Evolutionary conservation across 2,113 vertebrate genomes (phyloP), one percentile per base, ranked within the genome.

Genomic region (Ploceus nigricollis): DNA sequence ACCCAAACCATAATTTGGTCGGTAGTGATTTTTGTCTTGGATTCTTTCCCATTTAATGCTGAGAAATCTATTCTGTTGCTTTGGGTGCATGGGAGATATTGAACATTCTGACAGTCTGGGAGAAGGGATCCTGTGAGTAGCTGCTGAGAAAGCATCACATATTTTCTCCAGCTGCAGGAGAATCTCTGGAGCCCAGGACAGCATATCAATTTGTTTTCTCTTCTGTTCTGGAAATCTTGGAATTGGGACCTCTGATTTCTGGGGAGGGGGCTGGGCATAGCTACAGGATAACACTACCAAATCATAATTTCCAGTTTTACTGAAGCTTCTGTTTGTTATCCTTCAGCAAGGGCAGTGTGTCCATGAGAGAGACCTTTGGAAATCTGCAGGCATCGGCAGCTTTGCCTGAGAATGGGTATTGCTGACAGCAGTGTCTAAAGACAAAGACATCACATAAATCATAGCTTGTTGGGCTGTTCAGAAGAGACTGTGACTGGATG

Each of bases 391-490:
- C 86, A 82, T 73, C 0, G 2, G 42, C 27, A 19, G 79, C 76
- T 87, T 90, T 7, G 60, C 86, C 82, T 37, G 56, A 70, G 94
- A 81, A 70, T n/a, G 86, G 47, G 11, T 54, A 37, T 44, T 81
- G 60, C 93, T 96, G 95, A 87, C 94, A 94, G 21, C 82, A 78
- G 68, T 21, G 80, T 93, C 92, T 93, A 31, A 92, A 90, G 89
- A 83, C 91, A 93, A 92, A 95, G 64, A 37, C 76, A 44, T 75
- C 83, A 19, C 93, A 90, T 92, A 90, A 93, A 94, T 94, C 91
- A 94, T 0, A 30, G 91, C 93, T 92, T 37, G 45, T 86, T 89
- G 82, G 19, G 51, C 4, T 77, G 37, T 33, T 92, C 89, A 60
- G 95, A 87, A 81, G 51, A 54, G 80, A 54, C 88, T 0, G 3